Percentiles rank a stretch among this genome's conserved stretches.
These are phyloP conservation scores for Pachliopta kotzebuea DNA, from an alignment of 2,888 invertebrate species.

Conservation along the genomic window DNA sequence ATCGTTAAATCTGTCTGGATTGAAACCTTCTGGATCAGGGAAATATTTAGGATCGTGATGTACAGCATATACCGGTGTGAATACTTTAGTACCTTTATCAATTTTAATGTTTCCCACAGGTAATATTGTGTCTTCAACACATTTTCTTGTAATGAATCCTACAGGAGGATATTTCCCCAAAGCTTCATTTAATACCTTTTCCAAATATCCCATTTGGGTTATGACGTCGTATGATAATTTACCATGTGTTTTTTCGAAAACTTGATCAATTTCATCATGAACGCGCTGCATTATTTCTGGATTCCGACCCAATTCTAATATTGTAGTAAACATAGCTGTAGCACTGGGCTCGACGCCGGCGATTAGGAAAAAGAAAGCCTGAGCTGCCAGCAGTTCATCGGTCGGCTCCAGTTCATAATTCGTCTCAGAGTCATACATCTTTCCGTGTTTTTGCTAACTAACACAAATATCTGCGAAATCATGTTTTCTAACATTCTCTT, in stretches of 20 bases:
- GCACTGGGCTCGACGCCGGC: slow-evolving; percentile 64
- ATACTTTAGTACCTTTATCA: slow-evolving; percentile 48
- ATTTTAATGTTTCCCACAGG: slow-evolving; percentile 54
- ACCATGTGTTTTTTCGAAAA: slow-evolving; percentile 39
- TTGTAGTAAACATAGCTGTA: slow-evolving; percentile 44
- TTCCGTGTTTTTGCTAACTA: slow-evolving; percentile 38
- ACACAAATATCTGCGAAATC: slow-evolving; percentile 40
- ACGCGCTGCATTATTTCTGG: slow-evolving; percentile 47
- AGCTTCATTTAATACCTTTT: slow-evolving; percentile 50
- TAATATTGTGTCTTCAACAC: slow-evolving; percentile 44
- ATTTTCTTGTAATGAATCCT: slow-evolving; percentile 45
- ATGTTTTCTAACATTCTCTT: slow-evolving; percentile 31
- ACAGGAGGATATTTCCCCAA: slow-evolving; percentile 53
- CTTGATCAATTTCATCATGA: slow-evolving; percentile 52
- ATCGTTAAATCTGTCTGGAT: slow-evolving; percentile 59
- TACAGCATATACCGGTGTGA: slow-evolving; percentile 48
- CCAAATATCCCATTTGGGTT: slow-evolving; percentile 50
- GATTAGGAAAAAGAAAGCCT: slow-evolving; percentile 58
- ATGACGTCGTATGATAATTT: slow-evolving; percentile 47
- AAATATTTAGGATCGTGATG: slow-evolving; percentile 64
- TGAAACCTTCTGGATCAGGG: slow-evolving; percentile 61
- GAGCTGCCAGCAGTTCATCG: slow-evolving; percentile 52
- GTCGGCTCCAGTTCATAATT: slow-evolving; percentile 49
- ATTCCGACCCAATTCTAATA: slow-evolving; percentile 52
- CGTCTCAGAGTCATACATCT: slow-evolving; percentile 44